phyloP scores from a whole-genome alignment of 1,140 invertebrate genomes.

The Gyrodactylus bullatarudis region DNA sequence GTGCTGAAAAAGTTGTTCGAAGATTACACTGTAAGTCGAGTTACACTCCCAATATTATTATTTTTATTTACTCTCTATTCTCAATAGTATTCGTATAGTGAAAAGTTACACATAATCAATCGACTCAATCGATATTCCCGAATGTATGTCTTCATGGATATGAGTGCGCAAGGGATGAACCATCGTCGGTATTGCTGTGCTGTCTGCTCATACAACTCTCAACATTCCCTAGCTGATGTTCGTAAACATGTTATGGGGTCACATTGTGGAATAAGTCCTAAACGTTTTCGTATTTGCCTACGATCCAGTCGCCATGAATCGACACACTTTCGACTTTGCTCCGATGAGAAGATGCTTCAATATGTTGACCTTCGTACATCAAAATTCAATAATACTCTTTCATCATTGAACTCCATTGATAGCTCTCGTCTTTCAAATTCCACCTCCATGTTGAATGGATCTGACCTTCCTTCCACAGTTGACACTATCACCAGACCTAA shows the following conservation, averaged over 20 bases:
- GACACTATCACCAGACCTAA: no score
- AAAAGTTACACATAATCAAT: not conserved
- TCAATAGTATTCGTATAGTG: not conserved
- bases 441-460: no score
- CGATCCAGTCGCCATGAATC: not conserved
- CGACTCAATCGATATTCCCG: not conserved
- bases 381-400: not conserved
- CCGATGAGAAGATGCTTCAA: conserved; percentile 5
- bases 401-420: not conserved
- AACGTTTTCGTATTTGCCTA: conserved; percentile 3
- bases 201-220: conserved; percentile 1
- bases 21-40: not conserved
- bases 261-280: conserved; percentile 6
- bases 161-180: not conserved
- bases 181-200: not conserved
- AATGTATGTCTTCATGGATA: not conserved
- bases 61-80: no score
- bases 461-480: no score
- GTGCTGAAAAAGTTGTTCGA: not conserved
- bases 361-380: not conserved
- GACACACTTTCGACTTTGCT: not conserved
- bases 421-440: not conserved
- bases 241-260: conserved; percentile 5
- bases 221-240: conserved; percentile 4
- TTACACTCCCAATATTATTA: no score